Evolutionary conservation across 2,888 invertebrate genomes (phyloP).

Genomic region (Lithophane ornitopus): DNA sequence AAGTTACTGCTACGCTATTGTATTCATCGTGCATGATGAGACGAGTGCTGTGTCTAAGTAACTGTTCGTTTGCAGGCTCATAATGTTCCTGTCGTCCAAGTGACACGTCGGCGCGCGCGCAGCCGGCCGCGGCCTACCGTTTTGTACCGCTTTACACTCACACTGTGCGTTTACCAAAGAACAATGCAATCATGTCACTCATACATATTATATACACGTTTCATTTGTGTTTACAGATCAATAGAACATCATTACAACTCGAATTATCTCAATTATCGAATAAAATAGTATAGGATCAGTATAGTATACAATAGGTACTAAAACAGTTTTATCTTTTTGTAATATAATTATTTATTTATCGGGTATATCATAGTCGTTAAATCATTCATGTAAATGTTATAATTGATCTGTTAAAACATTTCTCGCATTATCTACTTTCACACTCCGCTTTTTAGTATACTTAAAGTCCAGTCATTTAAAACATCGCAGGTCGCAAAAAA

Average conservation of each 20-base stretch:
- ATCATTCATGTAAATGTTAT: not conserved
- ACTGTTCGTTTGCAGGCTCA: slow-evolving; percentile 91
- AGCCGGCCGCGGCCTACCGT: slow-evolving; percentile 16
- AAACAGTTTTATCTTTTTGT: slow-evolving; percentile 14
- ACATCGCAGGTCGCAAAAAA: too few species aligned
- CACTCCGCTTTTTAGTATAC: slow-evolving; percentile 31
- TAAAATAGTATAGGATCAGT: too few species aligned
- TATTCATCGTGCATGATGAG: not conserved
- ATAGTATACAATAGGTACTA: not conserved
- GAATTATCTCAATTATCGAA: slow-evolving; percentile 12
- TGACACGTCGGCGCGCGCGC: slow-evolving; percentile 77
- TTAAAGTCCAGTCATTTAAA: too few species aligned
- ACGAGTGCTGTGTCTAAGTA: slow-evolving; percentile 1
- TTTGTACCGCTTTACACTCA: slow-evolving; percentile 51
- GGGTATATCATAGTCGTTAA: not conserved
- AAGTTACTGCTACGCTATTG: not conserved
- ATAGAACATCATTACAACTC: slow-evolving; percentile 14
- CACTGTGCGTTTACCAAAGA: slow-evolving; percentile 67
- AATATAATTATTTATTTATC: slow-evolving; percentile 14
- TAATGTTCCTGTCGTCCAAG: slow-evolving; percentile 95
- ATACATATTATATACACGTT: not conserved
- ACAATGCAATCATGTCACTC: slow-evolving; percentile 59
- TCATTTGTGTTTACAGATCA: slow-evolving; percentile 22
- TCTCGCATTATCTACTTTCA: slow-evolving; percentile 11
- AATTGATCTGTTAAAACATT: slow-evolving; percentile 36